A percentile compares a stretch with the other conserved stretches of the same genome.
Evolutionary conservation across 2,113 vertebrate species (phyloP).

Genomic region (Antechinus stuartii): DNA sequence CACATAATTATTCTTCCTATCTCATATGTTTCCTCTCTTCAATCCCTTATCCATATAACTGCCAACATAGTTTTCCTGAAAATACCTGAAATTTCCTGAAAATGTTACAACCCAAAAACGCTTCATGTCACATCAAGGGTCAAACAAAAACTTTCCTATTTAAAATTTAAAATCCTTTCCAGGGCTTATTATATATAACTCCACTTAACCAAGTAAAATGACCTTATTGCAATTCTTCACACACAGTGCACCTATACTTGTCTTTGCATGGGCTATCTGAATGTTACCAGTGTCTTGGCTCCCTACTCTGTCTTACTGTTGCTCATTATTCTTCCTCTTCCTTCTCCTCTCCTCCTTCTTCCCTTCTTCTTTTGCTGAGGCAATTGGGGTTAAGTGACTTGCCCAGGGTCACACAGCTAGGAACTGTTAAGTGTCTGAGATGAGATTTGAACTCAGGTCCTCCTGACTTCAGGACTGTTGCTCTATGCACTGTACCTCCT

Average conservation of each 20-base stretch:
- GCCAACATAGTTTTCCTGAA: background rate
- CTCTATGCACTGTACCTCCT: too few species aligned
- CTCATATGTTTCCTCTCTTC: background rate
- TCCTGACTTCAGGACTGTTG: too few species aligned
- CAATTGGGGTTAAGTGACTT: too few species aligned
- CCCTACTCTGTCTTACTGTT: background rate
- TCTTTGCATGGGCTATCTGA: background rate
- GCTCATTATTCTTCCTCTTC: background rate
- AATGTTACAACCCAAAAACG: background rate
- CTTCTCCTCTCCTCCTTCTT: too few species aligned
- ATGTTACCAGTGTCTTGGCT: background rate
- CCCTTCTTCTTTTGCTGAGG: too few species aligned
- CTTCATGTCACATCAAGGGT: background rate
- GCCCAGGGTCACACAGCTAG: too few species aligned
- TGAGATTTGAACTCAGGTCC: too few species aligned
- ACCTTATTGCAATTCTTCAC: background rate
- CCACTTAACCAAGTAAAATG: background rate
- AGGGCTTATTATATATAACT: background rate
- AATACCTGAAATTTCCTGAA: background rate
- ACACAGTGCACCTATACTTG: background rate
- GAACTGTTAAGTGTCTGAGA: too few species aligned
- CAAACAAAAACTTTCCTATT: background rate
- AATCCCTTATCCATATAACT: background rate
- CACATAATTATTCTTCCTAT: background rate
- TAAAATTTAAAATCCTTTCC: background rate